phyloP scores from a whole-genome alignment of 2,888 invertebrate species.

The Eulithis prunata region DNA sequence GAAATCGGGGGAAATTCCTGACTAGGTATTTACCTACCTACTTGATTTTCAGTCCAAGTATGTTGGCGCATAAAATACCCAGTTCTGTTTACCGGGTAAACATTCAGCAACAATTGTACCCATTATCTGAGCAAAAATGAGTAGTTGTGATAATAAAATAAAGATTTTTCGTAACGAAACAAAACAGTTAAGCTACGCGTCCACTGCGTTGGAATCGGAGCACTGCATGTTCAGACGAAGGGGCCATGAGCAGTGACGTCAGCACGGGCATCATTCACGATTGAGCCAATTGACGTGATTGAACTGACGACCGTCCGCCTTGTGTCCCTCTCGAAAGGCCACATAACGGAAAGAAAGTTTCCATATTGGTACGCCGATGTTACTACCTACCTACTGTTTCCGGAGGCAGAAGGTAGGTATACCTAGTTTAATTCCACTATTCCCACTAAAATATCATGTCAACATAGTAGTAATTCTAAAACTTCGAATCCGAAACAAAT shows the following conservation, averaged over 20 bases:
- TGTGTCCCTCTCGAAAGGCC: constrained; percentile 32
- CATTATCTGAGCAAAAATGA: constrained; percentile 33
- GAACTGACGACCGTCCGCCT: constrained; percentile 47
- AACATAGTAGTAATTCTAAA: too few relatives aligned
- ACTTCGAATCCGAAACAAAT: too few relatives aligned
- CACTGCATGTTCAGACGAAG: constrained; percentile 61
- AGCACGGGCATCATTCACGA: constrained; percentile 71
- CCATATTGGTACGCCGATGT: constrained; percentile 4
- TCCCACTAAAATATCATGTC: too few relatives aligned
- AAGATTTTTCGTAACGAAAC: constrained; percentile 56
- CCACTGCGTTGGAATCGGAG: too few relatives aligned
- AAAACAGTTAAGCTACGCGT: constrained; percentile 54
- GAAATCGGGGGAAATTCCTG: constrained; percentile 17
- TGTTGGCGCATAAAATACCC: constrained; percentile 19
- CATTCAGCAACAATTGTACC: constrained; percentile 31
- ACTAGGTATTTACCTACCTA: background rate
- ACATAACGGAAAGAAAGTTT: constrained; percentile 25
- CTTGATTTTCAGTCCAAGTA: constrained; percentile 6
- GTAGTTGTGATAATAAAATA: constrained; percentile 22
- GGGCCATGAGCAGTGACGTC: constrained; percentile 76
- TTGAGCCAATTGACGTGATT: constrained; percentile 80
- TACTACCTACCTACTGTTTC: background rate
- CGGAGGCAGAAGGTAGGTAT: too few relatives aligned
- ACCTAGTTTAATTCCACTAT: too few relatives aligned
- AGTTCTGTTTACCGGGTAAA: constrained; percentile 29